Percentiles rank a stretch among this genome's conserved stretches.
Evolutionary conservation across 2,113 vertebrate species (phyloP).

Genomic region (Phalacrocorax carbo): DNA sequence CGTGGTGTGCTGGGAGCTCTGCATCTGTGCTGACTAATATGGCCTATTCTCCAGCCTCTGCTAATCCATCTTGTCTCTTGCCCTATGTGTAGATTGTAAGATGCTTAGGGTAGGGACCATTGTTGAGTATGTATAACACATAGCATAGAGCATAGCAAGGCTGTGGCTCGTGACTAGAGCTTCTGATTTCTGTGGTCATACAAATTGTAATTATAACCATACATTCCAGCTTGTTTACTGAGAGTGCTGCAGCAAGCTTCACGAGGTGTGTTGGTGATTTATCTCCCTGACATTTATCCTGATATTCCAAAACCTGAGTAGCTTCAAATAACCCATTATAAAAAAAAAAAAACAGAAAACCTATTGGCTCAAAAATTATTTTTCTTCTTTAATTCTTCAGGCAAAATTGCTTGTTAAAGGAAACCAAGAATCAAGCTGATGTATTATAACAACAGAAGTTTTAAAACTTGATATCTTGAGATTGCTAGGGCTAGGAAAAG

Average conservation of each 20-base stretch:
- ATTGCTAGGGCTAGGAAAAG: not conserved
- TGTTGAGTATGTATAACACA: not conserved
- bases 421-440: not conserved
- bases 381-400: not conserved
- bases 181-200: conserved; percentile 42
- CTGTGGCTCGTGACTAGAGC: not conserved
- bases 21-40: not conserved
- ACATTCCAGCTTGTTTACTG: conserved; percentile 29
- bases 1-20: not conserved
- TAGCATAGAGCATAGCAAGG: rapidly evolving
- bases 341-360: not conserved
- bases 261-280: conserved; percentile 47
- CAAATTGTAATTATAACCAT: conserved; percentile 31
- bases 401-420: not conserved
- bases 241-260: not conserved
- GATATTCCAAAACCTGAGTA: conserved; percentile 37
- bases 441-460: not conserved
- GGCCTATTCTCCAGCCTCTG: not conserved
- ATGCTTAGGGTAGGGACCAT: not conserved
- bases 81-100: not conserved
- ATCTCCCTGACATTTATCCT: conserved; percentile 43
- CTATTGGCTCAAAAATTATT: not conserved
- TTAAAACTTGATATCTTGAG: not conserved
- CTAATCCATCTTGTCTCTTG: not conserved
- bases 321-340: conserved; percentile 12